Percentiles rank a stretch among this genome's conserved stretches.
Evolutionary conservation across 2,888 invertebrate genomes (phyloP).

Genomic region (Gastracanthus pulcherrimus): DNA sequence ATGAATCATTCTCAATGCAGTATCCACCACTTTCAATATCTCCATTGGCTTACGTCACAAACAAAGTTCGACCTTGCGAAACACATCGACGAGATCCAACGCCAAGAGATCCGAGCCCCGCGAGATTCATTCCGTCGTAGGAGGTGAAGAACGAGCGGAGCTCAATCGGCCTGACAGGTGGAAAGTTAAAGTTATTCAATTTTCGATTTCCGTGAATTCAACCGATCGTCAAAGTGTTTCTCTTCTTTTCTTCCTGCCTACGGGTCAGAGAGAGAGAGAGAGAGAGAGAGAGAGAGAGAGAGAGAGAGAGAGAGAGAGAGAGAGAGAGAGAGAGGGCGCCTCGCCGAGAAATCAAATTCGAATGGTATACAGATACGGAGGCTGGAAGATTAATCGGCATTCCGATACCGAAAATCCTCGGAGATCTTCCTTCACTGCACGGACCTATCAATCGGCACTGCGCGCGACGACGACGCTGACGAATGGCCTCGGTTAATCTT

Average conservation of each 20-base stretch:
- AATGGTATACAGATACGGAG: conserved; percentile 2
- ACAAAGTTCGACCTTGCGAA: conserved; percentile 45
- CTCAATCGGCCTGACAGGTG: conserved; percentile 45
- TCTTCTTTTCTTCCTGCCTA: conserved; percentile 5
- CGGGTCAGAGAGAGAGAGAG: not conserved
- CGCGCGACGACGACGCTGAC: conserved; percentile 61
- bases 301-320: not conserved
- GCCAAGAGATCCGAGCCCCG: not conserved
- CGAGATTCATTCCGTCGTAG: conserved; percentile 26
- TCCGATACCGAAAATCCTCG: conserved; percentile 55
- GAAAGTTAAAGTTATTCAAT: conserved; percentile 44
- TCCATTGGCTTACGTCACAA: conserved; percentile 30
- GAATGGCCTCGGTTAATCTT: conserved; percentile 65
- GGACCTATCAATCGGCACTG: conserved; percentile 54
- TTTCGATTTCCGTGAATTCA: conserved; percentile 51
- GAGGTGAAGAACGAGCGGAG: conserved; percentile 41
- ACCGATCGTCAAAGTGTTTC: not conserved
- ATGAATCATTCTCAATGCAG: too few relatives aligned
- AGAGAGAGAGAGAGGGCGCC: not conserved
- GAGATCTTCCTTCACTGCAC: too few relatives aligned
- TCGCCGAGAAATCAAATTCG: conserved; percentile 45
- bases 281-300: not conserved
- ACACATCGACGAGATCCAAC: too few relatives aligned
- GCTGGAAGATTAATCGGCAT: conserved; percentile 51
- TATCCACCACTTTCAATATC: not conserved